These are phyloP conservation scores for Hypomesus transpacificus DNA, from an alignment of 2,113 vertebrate species.

Conservation along the genomic window DNA sequence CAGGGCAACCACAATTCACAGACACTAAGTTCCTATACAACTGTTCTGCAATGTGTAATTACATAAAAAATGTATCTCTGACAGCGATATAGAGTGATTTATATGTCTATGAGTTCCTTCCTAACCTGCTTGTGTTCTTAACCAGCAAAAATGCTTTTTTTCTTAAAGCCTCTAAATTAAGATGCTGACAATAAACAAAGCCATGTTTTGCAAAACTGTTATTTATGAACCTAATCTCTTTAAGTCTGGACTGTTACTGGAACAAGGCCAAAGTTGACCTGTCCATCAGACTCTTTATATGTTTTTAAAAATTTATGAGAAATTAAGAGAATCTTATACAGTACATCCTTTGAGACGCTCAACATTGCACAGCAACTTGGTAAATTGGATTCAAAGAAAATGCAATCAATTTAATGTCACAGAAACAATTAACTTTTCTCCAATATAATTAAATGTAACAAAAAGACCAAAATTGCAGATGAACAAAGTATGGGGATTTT, in stretches of 20 bases:
- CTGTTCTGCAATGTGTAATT: too few species aligned
- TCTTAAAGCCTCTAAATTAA: too few species aligned
- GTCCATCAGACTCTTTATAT: slow-evolving; percentile 9
- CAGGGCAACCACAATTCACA: too few species aligned
- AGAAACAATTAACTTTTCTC: slow-evolving; percentile 45
- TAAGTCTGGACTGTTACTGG: neutral
- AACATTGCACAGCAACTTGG: slow-evolving; percentile 17
- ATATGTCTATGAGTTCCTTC: too few species aligned
- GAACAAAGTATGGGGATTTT: slow-evolving; percentile 34
- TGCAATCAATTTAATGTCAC: slow-evolving; percentile 49
- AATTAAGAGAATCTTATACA: slow-evolving; percentile 1
- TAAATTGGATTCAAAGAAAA: slow-evolving; percentile 32
- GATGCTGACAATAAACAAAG: too few species aligned
- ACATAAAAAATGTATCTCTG: too few species aligned
- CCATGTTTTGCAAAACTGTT: neutral
- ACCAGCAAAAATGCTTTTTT: too few species aligned
- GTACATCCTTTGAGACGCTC: neutral
- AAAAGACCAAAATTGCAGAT: slow-evolving; percentile 52
- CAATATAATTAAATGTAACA: slow-evolving; percentile 64
- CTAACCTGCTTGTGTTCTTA: too few species aligned
- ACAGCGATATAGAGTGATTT: too few species aligned
- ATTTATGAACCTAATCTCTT: neutral
- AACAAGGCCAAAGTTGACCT: neutral
- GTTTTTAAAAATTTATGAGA: neutral
- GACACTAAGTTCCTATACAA: too few species aligned